phyloP scores from a whole-genome alignment of 2,113 vertebrate genomes.

The Rhinolophus ferrumequinum region DNA sequence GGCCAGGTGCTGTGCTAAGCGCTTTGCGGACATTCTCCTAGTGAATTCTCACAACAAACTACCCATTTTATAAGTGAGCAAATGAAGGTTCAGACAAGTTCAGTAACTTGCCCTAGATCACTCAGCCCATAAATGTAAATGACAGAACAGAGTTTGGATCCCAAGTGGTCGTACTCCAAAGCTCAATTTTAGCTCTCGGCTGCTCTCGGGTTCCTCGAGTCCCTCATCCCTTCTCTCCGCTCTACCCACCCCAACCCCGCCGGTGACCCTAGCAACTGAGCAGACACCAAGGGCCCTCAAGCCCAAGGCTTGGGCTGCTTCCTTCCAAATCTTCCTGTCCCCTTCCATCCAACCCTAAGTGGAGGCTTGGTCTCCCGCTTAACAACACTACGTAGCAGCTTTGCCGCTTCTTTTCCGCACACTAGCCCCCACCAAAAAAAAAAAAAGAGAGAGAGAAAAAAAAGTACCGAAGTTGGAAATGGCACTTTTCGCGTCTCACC shows the following conservation, averaged over 20 bases:
- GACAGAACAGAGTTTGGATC: not conserved
- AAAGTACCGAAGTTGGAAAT: not conserved
- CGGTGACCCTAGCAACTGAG: not conserved
- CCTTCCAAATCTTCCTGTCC: not conserved
- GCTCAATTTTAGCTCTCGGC: not conserved
- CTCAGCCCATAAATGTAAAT: not conserved
- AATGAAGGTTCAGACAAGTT: not conserved
- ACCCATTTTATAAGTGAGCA: not conserved
- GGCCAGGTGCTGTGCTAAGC: not conserved
- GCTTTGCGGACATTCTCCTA: not conserved
- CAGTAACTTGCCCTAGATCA: not conserved
- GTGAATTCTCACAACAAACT: not conserved
- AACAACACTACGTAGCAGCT: not conserved
- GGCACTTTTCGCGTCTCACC: not conserved
- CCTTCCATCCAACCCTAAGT: rapidly evolving
- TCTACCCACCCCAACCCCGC: not conserved
- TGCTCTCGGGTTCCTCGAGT: not conserved
- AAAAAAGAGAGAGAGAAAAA: not conserved
- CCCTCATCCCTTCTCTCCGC: not conserved
- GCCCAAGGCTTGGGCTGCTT: too few species aligned
- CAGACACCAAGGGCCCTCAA: too few species aligned
- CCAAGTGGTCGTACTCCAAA: not conserved
- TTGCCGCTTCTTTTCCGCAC: not conserved
- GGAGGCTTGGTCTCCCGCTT: not conserved
- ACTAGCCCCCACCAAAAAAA: too few species aligned